A percentile compares a stretch with the other conserved stretches of the same genome.
Evolutionary conservation across 2,113 vertebrate genomes (phyloP).

Genomic region (Aix galericulata): DNA sequence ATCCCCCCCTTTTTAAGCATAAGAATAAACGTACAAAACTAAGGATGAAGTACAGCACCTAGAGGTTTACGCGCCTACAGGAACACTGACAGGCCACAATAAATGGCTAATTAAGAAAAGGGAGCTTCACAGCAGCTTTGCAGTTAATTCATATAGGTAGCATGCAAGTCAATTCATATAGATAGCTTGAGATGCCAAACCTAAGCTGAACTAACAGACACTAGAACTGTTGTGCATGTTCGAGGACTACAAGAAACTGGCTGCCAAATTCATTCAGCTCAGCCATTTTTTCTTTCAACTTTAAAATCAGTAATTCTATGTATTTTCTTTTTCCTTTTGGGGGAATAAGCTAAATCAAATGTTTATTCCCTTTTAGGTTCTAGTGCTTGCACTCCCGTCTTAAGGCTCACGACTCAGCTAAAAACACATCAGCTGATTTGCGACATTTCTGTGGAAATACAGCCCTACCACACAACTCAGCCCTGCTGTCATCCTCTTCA

Average conservation of each 20-base stretch:
- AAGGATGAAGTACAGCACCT: background rate
- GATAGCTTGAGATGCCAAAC: background rate
- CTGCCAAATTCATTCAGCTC: background rate
- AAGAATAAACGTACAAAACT: background rate
- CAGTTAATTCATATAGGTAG: background rate
- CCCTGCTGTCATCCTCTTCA: background rate
- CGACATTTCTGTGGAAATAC: background rate
- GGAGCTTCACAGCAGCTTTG: background rate
- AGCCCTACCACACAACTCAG: background rate
- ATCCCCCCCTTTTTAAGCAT: no score
- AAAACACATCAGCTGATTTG: background rate
- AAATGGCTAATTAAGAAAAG: background rate
- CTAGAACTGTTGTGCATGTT: background rate
- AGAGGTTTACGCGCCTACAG: background rate
- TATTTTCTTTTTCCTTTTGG: background rate
- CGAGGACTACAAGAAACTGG: background rate
- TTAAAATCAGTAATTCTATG: background rate
- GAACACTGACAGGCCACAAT: background rate
- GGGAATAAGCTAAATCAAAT: background rate
- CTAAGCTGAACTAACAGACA: background rate
- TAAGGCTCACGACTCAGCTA: fast-evolving
- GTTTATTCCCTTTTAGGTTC: background rate
- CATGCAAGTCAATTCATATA: background rate
- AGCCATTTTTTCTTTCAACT: background rate
- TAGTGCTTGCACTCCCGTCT: background rate